Percentiles rank a stretch among this genome's conserved stretches.
phyloP scores from a whole-genome alignment of 2,113 vertebrate genomes.

The Psittacus erithacus region DNA sequence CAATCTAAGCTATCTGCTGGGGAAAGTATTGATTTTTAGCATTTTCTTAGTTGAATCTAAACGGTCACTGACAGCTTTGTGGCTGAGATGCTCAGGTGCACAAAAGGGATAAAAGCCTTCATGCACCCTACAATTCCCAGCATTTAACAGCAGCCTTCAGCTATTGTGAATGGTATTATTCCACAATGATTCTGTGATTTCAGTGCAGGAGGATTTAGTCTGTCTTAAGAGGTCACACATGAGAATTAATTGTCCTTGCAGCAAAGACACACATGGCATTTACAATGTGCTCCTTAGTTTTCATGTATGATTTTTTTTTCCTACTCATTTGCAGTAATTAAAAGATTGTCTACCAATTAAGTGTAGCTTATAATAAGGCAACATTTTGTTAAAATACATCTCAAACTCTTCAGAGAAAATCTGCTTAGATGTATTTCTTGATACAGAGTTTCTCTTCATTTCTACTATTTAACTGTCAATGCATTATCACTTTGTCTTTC shows the following conservation, averaged over 20 bases:
- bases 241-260: neutral
- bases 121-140: neutral
- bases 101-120: neutral
- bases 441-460: neutral
- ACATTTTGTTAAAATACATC: neutral
- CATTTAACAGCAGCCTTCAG: neutral
- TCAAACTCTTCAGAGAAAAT: neutral
- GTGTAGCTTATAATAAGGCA: constrained; percentile 32
- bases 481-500: neutral
- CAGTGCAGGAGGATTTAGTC: neutral
- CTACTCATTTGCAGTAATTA: constrained; percentile 12
- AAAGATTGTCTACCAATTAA: constrained; percentile 21
- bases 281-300: neutral
- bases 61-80: neutral
- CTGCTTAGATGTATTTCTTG: neutral
- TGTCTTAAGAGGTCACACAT: neutral
- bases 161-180: neutral
- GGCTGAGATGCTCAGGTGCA: neutral
- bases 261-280: neutral
- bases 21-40: neutral
- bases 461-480: neutral
- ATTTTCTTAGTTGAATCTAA: neutral
- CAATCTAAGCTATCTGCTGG: neutral
- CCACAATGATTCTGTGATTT: neutral
- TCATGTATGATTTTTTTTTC: neutral